Percentiles rank a stretch among this genome's conserved stretches.
phyloP scores from a whole-genome alignment of 2,797 vertebrate genomes.

The Danio choprae region DNA sequence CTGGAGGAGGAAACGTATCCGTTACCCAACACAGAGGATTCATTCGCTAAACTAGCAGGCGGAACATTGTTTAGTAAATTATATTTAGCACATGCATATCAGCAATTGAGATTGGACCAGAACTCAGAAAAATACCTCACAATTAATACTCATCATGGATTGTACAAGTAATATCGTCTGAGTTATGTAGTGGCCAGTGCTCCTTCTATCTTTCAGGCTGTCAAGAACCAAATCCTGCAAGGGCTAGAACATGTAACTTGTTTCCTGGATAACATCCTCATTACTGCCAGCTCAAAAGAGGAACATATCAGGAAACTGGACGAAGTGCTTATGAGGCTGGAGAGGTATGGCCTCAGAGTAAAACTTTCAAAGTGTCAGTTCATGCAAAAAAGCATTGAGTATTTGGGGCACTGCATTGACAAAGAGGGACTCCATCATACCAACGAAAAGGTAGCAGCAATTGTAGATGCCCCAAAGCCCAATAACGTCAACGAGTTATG shows the following conservation, averaged over 20 bases:
- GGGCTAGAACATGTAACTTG: slow-evolving; percentile 27
- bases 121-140: slow-evolving; percentile 31
- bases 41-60: neutral
- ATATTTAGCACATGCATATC: neutral
- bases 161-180: slow-evolving; percentile 27
- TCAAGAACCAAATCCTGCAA: slow-evolving; percentile 43
- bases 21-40: neutral
- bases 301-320: slow-evolving; percentile 42
- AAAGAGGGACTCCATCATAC: slow-evolving; percentile 16
- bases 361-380: slow-evolving; percentile 29
- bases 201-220: slow-evolving; percentile 29
- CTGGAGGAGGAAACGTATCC: neutral
- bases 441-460: slow-evolving; percentile 12
- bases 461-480: neutral
- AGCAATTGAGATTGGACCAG: slow-evolving; percentile 4
- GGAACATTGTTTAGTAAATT: neutral
- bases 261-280: slow-evolving; percentile 51
- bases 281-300: slow-evolving; percentile 6
- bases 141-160: slow-evolving; percentile 10
- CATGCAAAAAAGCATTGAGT: slow-evolving; percentile 31
- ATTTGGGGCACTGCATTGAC: slow-evolving; percentile 33
- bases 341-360: neutral
- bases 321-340: slow-evolving; percentile 16
- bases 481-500: neutral
- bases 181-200: slow-evolving; percentile 29